Conservation (phyloP, 2,113 vertebrate species). For the Heterotilapia buettikoferi region DNA sequence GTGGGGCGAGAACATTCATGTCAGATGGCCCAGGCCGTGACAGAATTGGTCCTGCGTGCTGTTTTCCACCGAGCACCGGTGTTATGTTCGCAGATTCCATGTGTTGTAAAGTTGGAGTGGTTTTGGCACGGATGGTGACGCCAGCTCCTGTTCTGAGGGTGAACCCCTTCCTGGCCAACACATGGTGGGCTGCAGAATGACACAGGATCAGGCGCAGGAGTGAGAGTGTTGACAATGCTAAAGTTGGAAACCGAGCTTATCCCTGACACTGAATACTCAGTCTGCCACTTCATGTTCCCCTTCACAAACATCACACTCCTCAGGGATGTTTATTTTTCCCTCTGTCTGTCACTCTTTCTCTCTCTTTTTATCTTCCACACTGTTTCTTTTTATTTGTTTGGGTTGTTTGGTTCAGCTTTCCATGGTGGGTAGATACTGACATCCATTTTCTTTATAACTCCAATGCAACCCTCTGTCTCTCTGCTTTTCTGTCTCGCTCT, state of each 20-base stretch:
- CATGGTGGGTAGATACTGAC: background rate
- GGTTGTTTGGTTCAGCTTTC: background rate
- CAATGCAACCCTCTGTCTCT: background rate
- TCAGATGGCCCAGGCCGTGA: constrained; percentile 64
- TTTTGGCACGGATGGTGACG: constrained; percentile 50
- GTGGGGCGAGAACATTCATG: constrained; percentile 66
- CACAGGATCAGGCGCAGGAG: background rate
- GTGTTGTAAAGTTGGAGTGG: constrained; percentile 61
- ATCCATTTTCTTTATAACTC: background rate
- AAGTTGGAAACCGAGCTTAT: constrained; percentile 55
- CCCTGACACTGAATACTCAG: constrained; percentile 51
- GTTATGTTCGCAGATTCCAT: constrained; percentile 60
- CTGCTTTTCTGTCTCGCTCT: background rate
- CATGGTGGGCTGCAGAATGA: constrained; percentile 2
- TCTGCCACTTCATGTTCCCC: constrained; percentile 25
- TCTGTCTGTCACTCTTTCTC: background rate
- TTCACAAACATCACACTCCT: constrained; percentile 27
- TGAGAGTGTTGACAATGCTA: constrained; percentile 62
- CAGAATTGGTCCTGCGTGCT: constrained; percentile 63
- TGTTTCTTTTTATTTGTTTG: background rate
- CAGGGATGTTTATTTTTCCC: background rate
- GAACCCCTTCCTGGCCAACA: constrained; percentile 28
- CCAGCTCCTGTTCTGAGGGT: constrained; percentile 49
- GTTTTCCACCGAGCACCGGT: constrained; percentile 50
- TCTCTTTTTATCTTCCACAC: background rate